Base-by-base conservation (phyloP, 1,140 invertebrate genomes). In the Pseudachorutes palmiensis region DNA sequence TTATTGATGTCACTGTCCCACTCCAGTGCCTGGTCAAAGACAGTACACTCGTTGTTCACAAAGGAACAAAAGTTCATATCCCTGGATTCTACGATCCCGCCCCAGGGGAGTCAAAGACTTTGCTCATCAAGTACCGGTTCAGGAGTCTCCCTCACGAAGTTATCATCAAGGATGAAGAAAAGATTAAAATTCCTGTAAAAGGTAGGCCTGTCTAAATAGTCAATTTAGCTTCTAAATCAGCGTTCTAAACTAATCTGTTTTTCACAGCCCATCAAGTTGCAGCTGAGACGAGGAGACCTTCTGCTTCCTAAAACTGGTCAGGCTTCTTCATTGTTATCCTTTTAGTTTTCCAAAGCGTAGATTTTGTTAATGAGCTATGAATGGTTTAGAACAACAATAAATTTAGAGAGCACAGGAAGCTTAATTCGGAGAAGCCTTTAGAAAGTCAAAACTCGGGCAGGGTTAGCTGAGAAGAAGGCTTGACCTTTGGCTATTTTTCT, bases 31-130 rank as follows among this genome's bases (percentile, higher is more conserved):
- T 97, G 69, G 90, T 97, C 26, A 92, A 90, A 76, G 90, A 97
- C 76, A 92, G 92, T 2, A 88, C 87, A 77, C 80, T 98, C 14
- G 83, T 91, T 55, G 80, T 98, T 30, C 87, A 94, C 68, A 87
- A 91, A 72, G 84, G 87, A 22, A 87, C 89, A 29, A 97, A 97
- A 85, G 93, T 96, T 79, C 75, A 71, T 76, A 41, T 98, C 61
- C 90, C 94, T 36, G 96, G 96, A 30, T 98, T 99, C 79, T 98
- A 91, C 79, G 96, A 98, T 79, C 93, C 94, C 0, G 93, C 92
- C 76, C 84, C 95, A 22, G 92, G 94, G 1, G 93, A 97, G 72
- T 88, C 92, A 3, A 99, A 99, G 78, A 84, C 84, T 68, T 79
- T 99, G 29, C 85, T 87, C 41, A 84, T 99, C 66, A 85, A 90